These are phyloP conservation scores for Plectrocnemia conspersa DNA, from an alignment of 1,140 invertebrate species.

Conservation along the genomic window DNA sequence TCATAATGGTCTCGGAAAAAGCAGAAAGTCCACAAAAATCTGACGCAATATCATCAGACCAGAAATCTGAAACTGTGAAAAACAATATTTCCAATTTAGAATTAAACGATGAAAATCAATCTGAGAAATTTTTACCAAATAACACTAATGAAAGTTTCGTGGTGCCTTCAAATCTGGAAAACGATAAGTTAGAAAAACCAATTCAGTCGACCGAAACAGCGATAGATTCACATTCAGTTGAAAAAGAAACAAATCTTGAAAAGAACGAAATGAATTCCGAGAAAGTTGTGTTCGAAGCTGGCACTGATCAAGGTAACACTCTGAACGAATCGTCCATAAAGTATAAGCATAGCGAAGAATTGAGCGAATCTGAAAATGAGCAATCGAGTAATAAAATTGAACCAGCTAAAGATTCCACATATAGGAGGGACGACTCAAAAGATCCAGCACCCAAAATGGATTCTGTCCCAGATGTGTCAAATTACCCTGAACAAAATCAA, in stretches of 20 bases:
- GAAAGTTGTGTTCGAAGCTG: not conserved
- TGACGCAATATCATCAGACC: not conserved
- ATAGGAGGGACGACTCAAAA: not conserved
- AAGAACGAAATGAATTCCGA: not conserved
- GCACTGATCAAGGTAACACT: not conserved
- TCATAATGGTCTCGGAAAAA: not conserved
- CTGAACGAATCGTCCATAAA: not conserved
- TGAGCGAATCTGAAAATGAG: not conserved
- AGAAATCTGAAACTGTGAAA: too few species aligned
- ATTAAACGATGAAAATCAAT: too few species aligned
- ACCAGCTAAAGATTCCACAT: not conserved
- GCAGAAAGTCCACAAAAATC: not conserved
- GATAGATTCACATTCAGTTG: too few species aligned
- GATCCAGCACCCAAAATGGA: too few species aligned
- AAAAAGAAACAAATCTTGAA: too few species aligned
- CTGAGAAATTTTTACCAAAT: too few species aligned
- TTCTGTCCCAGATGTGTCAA: not conserved
- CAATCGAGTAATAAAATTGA: not conserved
- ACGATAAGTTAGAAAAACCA: too few species aligned
- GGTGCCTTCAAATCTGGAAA: too few species aligned
- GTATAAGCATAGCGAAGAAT: slow-evolving; percentile 3
- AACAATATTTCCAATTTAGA: too few species aligned
- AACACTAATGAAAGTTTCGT: too few species aligned
- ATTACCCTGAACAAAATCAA: not conserved
- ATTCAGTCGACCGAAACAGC: too few species aligned